Evolutionary conservation across 2,888 invertebrate species (phyloP).

Genomic region (Habrosyne pyritoides): DNA sequence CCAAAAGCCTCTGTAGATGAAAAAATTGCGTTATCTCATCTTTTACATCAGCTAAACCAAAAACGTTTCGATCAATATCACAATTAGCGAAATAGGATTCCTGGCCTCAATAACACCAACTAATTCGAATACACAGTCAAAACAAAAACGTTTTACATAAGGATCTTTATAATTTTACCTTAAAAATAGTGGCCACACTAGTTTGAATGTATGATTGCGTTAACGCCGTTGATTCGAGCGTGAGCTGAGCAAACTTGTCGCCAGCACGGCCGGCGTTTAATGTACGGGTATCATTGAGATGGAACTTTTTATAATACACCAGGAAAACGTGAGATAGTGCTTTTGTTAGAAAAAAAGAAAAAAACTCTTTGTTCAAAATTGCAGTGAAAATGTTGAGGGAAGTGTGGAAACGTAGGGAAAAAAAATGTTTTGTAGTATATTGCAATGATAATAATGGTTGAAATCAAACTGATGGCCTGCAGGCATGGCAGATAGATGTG

Average conservation of each 20-base stretch:
- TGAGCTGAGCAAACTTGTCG: conserved; percentile 32
- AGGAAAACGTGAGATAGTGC: conserved; percentile 1
- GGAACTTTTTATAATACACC: conserved; percentile 19
- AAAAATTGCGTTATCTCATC: no score
- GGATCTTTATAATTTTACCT: neutral
- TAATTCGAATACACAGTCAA: no score
- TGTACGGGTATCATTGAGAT: neutral
- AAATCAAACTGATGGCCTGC: no score
- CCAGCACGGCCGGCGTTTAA: neutral
- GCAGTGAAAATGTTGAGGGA: neutral
- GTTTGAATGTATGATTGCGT: conserved; percentile 44
- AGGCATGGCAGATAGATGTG: no score
- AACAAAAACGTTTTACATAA: neutral
- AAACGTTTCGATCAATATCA: no score
- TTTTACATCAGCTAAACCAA: no score
- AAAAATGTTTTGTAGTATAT: no score
- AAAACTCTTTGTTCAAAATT: no score
- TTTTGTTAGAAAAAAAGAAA: neutral
- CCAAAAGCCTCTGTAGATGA: no score
- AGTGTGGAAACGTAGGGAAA: neutral
- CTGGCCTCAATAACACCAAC: no score
- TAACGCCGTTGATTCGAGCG: conserved; percentile 51
- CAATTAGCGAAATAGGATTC: no score
- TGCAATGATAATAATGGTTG: no score
- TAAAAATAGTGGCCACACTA: conserved; percentile 18